Percentiles rank a stretch among this genome's conserved stretches.
These are phyloP conservation scores for Caenorhabditis uteleia DNA, from an alignment of 2,888 invertebrate genomes.

Conservation along the genomic window DNA sequence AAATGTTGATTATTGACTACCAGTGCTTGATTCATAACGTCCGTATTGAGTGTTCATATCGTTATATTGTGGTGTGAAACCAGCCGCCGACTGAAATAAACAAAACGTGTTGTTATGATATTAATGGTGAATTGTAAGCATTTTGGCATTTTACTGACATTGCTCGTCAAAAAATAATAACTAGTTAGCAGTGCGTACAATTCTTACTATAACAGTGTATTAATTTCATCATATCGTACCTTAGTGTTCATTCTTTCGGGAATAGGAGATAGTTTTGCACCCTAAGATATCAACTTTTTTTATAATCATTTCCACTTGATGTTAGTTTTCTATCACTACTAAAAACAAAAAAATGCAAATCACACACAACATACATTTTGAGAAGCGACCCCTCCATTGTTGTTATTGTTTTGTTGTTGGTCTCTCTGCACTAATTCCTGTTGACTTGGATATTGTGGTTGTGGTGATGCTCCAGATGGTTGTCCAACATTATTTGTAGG, in stretches of 20 bases:
- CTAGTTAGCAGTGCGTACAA: too few species aligned
- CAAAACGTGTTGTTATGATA: too few species aligned
- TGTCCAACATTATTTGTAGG: background rate
- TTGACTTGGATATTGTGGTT: conserved; percentile 16
- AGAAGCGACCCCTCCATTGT: background rate
- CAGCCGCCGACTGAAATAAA: conserved; percentile 20
- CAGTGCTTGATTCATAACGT: conserved; percentile 31
- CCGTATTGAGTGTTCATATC: conserved; percentile 51
- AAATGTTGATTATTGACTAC: conserved; percentile 10
- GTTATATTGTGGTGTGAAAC: conserved; percentile 41
- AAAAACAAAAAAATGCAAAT: conserved; percentile 3
- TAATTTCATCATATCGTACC: too few species aligned
- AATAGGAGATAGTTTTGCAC: too few species aligned
- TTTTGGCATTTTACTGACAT: too few species aligned
- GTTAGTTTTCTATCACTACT: too few species aligned
- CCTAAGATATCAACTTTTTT: too few species aligned
- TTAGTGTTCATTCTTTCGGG: too few species aligned
- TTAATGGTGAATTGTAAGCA: too few species aligned
- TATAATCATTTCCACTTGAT: too few species aligned
- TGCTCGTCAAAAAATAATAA: background rate
- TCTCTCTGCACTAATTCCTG: conserved; percentile 28
- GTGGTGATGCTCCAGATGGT: background rate
- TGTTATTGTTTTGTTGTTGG: background rate
- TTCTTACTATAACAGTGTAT: too few species aligned
- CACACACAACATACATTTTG: conserved; percentile 22